Conservation (phyloP, 2,797 vertebrate species). For the Anguilla pacifica region DNA sequence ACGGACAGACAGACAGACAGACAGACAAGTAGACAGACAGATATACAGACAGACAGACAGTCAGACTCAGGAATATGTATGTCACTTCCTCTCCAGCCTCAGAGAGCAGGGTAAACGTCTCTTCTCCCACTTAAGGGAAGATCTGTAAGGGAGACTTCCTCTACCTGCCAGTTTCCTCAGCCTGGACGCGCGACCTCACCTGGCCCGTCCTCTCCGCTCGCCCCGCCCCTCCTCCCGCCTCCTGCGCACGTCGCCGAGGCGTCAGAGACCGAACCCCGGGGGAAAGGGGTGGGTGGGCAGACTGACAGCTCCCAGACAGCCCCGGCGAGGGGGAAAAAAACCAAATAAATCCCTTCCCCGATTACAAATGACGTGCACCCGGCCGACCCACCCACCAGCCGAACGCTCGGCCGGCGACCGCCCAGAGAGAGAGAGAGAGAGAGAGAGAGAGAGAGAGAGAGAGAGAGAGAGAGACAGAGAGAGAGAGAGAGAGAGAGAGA, state of each 20-base stretch:
- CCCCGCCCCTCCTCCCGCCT: neutral
- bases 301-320: neutral
- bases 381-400: neutral
- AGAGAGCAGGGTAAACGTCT: neutral
- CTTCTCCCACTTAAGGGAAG: neutral
- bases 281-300: neutral
- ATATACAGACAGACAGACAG: neutral
- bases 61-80: too few species aligned
- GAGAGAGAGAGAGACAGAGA: too few species aligned
- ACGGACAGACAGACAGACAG: too few species aligned
- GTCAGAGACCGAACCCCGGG: neutral
- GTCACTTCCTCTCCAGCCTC: too few species aligned
- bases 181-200: neutral
- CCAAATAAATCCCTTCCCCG: neutral
- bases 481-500: too few species aligned
- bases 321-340: neutral
- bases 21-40: too few species aligned
- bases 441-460: too few species aligned
- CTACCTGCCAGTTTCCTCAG: neutral
- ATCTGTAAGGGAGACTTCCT: neutral
- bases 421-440: neutral
- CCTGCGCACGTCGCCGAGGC: too few species aligned
- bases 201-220: neutral
- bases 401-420: neutral
- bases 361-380: neutral